A percentile compares a stretch with the other conserved stretches of the same genome.
Conservation (phyloP, 2,888 invertebrate species). For the Lasioglossum morio region DNA sequence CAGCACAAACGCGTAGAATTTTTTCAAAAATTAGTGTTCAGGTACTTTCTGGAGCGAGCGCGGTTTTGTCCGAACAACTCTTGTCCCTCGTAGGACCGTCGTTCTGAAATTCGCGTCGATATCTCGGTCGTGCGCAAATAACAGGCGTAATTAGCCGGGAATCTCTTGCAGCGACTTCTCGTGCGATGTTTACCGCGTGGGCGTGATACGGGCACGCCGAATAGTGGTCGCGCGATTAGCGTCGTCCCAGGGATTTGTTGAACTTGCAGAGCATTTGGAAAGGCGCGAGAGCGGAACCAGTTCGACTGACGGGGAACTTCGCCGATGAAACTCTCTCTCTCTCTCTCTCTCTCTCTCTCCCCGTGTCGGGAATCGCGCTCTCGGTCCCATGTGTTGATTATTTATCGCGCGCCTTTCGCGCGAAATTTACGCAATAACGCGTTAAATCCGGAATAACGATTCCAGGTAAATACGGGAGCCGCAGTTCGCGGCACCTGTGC, state of each 20-base stretch:
- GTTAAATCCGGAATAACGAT: slow-evolving; percentile 41
- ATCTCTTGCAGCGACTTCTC: slow-evolving; percentile 21
- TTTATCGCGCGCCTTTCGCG: slow-evolving; percentile 40
- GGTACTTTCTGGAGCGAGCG: neutral
- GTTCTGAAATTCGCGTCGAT: neutral
- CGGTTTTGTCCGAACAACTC: neutral
- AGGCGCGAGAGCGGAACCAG: neutral
- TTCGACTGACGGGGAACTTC: neutral
- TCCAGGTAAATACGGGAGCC: slow-evolving; percentile 20
- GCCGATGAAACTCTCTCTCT: neutral
- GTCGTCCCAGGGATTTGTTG: neutral
- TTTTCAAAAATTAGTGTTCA: neutral
- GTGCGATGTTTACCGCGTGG: slow-evolving; percentile 9
- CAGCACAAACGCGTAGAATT: neutral
- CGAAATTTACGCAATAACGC: slow-evolving; percentile 39
- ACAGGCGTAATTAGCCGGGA: slow-evolving; percentile 30
- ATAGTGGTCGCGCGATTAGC: slow-evolving; percentile 24
- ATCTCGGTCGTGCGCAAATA: neutral
- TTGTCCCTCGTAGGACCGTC: neutral
- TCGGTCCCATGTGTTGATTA: slow-evolving; percentile 50
- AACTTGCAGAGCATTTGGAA: neutral
- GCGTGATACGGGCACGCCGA: slow-evolving; percentile 15
- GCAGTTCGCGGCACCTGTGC: slow-evolving; percentile 54
- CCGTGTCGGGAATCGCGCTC: slow-evolving; percentile 26
- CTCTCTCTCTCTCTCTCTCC: neutral